phyloP scores from a whole-genome alignment of 2,888 invertebrate genomes.

The Perdita meconis region DNA sequence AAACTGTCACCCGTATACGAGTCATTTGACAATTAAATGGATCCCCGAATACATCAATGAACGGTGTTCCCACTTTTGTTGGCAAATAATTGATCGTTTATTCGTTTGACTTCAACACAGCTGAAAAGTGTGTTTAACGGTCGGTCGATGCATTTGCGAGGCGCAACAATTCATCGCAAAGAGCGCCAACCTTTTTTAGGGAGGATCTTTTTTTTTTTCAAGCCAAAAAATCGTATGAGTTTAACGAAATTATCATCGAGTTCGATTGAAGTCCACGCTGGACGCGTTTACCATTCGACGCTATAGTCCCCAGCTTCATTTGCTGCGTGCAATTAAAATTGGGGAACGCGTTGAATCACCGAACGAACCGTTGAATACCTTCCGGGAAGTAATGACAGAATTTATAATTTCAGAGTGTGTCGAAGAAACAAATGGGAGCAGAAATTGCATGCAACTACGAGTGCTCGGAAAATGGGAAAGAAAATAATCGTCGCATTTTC shows the following conservation, averaged over 20 bases:
- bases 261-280: constrained; percentile 49
- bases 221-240: constrained; percentile 50
- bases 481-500: constrained; percentile 31
- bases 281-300: constrained; percentile 37
- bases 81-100: constrained; percentile 3
- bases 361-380: constrained; percentile 45
- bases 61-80: neutral
- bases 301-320: constrained; percentile 37
- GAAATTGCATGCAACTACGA: constrained; percentile 16
- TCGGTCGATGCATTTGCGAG: neutral
- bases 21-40: neutral
- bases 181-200: neutral
- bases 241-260: constrained; percentile 47
- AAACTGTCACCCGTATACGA: neutral
- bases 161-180: constrained; percentile 19
- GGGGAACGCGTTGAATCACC: constrained; percentile 44
- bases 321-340: constrained; percentile 55
- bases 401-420: constrained; percentile 39
- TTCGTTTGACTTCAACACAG: neutral
- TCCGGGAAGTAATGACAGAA: constrained; percentile 55
- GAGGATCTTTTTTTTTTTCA: constrained; percentile 24
- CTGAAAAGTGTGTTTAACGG: constrained; percentile 30
- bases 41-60: neutral
- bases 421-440: constrained; percentile 22
- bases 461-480: neutral